Percentiles rank a stretch among this genome's conserved stretches.
These are phyloP conservation scores for Neomorphus geoffroyi DNA, from an alignment of 2,797 vertebrate species.

Conservation along the genomic window DNA sequence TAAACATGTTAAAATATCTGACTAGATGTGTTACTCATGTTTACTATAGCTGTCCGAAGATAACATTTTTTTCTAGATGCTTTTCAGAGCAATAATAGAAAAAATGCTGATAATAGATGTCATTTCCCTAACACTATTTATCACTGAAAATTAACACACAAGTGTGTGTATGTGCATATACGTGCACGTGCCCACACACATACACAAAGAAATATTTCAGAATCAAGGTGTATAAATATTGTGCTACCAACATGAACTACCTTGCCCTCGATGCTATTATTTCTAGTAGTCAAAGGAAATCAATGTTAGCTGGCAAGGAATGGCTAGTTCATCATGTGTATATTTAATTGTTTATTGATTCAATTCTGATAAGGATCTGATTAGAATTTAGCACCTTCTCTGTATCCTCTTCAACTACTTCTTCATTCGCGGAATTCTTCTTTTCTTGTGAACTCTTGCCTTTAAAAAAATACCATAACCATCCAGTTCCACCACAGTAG, in stretches of 20 bases:
- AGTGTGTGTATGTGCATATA: not conserved
- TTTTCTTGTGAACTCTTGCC: not conserved
- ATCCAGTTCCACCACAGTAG: not conserved
- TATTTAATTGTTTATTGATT: slow-evolving; percentile 14
- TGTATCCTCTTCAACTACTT: not conserved
- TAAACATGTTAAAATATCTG: not conserved
- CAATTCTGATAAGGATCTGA: not conserved
- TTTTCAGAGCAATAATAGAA: not conserved
- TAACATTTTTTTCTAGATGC: not conserved
- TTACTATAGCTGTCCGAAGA: not conserved
- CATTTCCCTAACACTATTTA: not conserved
- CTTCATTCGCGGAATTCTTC: not conserved
- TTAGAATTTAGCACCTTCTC: not conserved
- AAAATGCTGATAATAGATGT: not conserved
- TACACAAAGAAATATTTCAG: not conserved
- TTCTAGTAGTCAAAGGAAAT: not conserved
- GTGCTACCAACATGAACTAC: not conserved
- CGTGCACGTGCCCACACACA: too few relatives aligned
- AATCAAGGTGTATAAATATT: not conserved
- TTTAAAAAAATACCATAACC: not conserved
- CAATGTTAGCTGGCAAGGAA: not conserved
- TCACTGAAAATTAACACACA: not conserved
- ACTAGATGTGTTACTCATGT: not conserved
- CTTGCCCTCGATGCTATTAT: not conserved
- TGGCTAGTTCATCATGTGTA: not conserved